Conservation (phyloP, 2,888 invertebrate species). For the Meiosimyza platycephala region DNA sequence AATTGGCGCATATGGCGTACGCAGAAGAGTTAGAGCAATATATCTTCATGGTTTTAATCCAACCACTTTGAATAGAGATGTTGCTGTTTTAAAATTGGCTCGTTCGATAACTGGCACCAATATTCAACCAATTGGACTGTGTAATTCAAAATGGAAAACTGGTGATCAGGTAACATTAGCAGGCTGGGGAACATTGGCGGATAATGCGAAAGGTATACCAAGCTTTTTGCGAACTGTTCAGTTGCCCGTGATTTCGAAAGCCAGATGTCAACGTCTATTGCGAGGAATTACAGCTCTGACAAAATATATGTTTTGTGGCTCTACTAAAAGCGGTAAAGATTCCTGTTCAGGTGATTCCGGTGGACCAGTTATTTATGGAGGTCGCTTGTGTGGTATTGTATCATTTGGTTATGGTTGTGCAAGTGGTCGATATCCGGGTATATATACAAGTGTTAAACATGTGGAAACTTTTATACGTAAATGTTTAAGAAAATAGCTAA, state of each 20-base stretch:
- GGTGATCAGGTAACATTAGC: conserved; percentile 54
- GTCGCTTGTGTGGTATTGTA: conserved; percentile 74
- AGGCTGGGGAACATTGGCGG: conserved; percentile 58
- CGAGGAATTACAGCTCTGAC: conserved; percentile 47
- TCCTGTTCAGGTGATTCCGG: conserved; percentile 64
- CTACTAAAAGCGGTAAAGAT: conserved; percentile 53
- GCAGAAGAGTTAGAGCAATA: conserved; percentile 47
- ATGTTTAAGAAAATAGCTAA: background rate
- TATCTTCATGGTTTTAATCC: conserved; percentile 51
- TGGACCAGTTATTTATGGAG: conserved; percentile 58
- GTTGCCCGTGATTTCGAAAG: conserved; percentile 50
- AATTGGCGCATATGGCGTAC: conserved; percentile 50
- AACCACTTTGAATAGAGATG: conserved; percentile 52
- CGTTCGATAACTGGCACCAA: conserved; percentile 50
- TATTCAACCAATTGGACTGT: conserved; percentile 53
- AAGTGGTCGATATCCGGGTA: conserved; percentile 75
- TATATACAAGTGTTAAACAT: conserved; percentile 75
- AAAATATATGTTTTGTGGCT: conserved; percentile 61
- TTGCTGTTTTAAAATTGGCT: conserved; percentile 56
- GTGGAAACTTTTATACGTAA: conserved; percentile 47
- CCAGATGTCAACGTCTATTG: conserved; percentile 51
- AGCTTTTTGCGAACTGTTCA: conserved; percentile 53
- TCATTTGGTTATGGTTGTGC: conserved; percentile 68
- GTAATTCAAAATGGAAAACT: conserved; percentile 46
- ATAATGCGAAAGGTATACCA: conserved; percentile 47